Evolutionary conservation across 2,113 vertebrate species (phyloP), one percentile per base, ranked within the genome.

Genomic region (Perognathus longimembris): DNA sequence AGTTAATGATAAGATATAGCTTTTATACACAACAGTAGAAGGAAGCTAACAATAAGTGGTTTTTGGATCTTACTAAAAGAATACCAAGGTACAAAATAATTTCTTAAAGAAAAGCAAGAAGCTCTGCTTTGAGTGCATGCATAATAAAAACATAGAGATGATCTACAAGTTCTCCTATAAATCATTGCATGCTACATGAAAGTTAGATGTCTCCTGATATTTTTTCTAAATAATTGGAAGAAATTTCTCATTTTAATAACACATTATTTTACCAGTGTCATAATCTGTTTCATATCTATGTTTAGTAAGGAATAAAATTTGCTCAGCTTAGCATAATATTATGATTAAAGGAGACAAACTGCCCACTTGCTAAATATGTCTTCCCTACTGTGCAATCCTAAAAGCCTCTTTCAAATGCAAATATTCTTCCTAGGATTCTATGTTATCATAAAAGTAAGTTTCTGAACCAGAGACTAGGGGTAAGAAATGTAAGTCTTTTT

Each of bases 251-350:
- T 81, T 93, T 96, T 94, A 90, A 79, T 91, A 94, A 73, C 26
- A 59, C 26, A 45, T 92, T 91, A 69, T 92, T 94, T 96, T 92
- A 61, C 76, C 88, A 92, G 73, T 54, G 73, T n/a, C 78, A 67
- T 86, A 81, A 69, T 89, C 91, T 95, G 85, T 93, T 96, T 94
- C 86, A 91, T 95, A 71, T 96, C 85, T 85, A 9, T 91, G 70
- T 94, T 81, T 50, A 30, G n/a, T 21, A 20, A 77, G 94, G 70
- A 83, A 54, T 88, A 93, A 96, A 94, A 82, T 71, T n/a, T 92
- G 40, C 66, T 80, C 26, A 83, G 32, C 42, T 59, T 88, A 94
- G 38, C 38, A 85, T 85, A 96, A 79, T 88, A 95, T 86, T 92
- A 92, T 83, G 64, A 88, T 95, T 89, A 91, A 92, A 91, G 26